Evolutionary conservation across 2,888 invertebrate species (phyloP).

Genomic region (Dasysyrphus albostriatus): DNA sequence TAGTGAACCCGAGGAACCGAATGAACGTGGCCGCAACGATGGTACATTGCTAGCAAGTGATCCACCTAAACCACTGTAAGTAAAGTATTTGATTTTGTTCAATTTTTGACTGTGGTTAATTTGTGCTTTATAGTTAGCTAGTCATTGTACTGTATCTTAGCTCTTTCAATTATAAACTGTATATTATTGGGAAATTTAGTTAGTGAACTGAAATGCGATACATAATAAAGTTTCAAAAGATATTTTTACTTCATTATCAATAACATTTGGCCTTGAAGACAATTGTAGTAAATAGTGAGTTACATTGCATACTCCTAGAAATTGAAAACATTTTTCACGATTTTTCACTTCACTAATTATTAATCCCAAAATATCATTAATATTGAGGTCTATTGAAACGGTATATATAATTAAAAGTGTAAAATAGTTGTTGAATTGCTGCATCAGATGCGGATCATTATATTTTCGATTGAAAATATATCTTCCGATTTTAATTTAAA

Average conservation of each 20-base stretch:
- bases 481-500: too few species aligned
- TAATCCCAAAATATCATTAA: not conserved
- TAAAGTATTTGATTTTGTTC: conserved; percentile 78
- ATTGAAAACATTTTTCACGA: not conserved
- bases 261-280: not conserved
- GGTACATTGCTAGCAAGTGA: conserved; percentile 98
- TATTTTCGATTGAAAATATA: not conserved
- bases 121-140: conserved; percentile 43
- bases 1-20: conserved; percentile 92
- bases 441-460: not conserved
- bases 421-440: not conserved
- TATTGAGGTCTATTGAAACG: conserved; percentile 56
- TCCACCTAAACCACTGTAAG: conserved; percentile 98
- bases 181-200: not conserved
- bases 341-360: conserved; percentile 5
- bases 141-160: conserved; percentile 39
- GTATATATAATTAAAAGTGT: not conserved
- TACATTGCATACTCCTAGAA: too few species aligned
- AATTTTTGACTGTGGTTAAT: conserved; percentile 36
- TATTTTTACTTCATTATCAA: not conserved
- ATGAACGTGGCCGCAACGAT: conserved; percentile 93
- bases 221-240: not conserved
- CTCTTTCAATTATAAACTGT: not conserved
- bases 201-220: not conserved
- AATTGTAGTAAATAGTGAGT: too few species aligned